These are phyloP conservation scores for Candidula unifasciata DNA, from an alignment of 2,888 invertebrate genomes.

Conservation along the genomic window DNA sequence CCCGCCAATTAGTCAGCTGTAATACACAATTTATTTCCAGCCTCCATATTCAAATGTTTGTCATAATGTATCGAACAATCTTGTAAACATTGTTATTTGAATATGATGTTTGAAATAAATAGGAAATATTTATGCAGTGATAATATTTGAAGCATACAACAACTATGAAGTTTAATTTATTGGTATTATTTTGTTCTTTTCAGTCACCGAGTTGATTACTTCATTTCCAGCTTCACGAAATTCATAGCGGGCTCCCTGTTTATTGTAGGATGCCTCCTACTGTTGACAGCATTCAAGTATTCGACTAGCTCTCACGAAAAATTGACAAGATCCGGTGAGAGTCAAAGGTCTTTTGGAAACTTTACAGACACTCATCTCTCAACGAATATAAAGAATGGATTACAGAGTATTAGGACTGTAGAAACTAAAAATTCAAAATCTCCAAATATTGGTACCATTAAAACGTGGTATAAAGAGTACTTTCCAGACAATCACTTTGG, in stretches of 20 bases:
- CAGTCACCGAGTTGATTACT: conserved; percentile 31
- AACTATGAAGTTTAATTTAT: neutral
- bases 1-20: no score
- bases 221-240: conserved; percentile 10
- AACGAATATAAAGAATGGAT: neutral
- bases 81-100: no score
- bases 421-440: neutral
- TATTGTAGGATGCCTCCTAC: conserved; percentile 11
- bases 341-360: neutral
- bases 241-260: conserved; percentile 9
- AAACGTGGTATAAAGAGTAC: conserved; percentile 16
- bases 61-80: no score
- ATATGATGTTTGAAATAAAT: no score
- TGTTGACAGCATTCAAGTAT: conserved; percentile 5
- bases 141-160: neutral
- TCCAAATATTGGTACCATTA: neutral
- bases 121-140: neutral
- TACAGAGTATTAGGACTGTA: neutral
- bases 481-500: neutral
- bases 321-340: neutral
- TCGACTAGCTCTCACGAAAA: neutral
- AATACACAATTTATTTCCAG: no score
- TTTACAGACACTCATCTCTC: neutral
- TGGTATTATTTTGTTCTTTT: neutral
- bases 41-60: no score